Evolutionary conservation across 1,140 invertebrate species (phyloP), one percentile per base, ranked within the genome.

Genomic region (Lamellibrachia luymesi): DNA sequence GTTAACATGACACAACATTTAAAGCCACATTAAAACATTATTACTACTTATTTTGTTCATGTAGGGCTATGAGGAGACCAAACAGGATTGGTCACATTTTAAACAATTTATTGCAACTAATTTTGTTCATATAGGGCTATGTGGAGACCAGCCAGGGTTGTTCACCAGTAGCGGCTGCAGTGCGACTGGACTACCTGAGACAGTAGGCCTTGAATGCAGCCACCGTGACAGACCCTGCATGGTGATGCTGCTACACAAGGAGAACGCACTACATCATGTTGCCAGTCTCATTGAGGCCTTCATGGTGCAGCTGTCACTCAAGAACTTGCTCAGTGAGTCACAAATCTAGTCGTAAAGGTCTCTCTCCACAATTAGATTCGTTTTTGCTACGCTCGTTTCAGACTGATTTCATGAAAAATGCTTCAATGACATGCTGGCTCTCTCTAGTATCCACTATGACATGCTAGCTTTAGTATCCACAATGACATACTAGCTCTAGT

Each of bases 221-320:
- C 5, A 2, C 13, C 64, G 13, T 10, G 64, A 80, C 17, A 10
- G 64, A 10, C 95, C 96, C 22, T 94, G 94, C 51, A 95, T 95
- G 1, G 92, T 96, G 10, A 90, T 96, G 50, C 93, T 95, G 91
- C 93, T 96, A 51, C 92, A 94, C 52, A 95, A 95, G 92, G 96
- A 96, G 93, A 96, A 96, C 94, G 95, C 95, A n/a, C 92, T 94
- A 25, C 95, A 96, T 92, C 94, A 94, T 93, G 94, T 95, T 22
- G 94, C 95, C 38, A 95, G 95, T 94, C 94, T 96, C 13, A 94
- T 95, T 52, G 95, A 96, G 91, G 95, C 95, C 38, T 94, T 95
- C 93, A 96, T 95, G 95, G 94, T 95, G 2, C 95, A 96, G 94
- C 93, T 96, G 91, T 95, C 94, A 22, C 91, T 95, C 10, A 94